Evolutionary conservation across 2,113 vertebrate genomes (phyloP), one percentile per base, ranked within the genome.

Genomic region (Felis chaus): DNA sequence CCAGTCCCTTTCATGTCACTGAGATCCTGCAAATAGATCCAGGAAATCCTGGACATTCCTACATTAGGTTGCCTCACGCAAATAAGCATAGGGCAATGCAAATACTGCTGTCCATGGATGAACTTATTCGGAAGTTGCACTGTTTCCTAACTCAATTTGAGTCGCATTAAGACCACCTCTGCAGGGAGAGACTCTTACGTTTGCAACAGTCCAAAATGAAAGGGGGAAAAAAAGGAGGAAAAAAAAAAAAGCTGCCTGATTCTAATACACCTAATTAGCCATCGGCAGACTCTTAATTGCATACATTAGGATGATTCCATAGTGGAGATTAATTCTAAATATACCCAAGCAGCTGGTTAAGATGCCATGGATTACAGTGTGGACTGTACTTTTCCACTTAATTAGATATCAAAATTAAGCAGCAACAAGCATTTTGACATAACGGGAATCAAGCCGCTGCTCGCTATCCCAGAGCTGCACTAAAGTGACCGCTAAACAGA

Each of bases 221-320:
- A 78, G 36, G 27, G 78, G 80, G 68, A 41, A 5, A 15, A 21
- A 33, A 39, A 2, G 3, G 0, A 13, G 15, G 2, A 7, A 3
- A 83, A 1, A 97, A 97, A 95, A 98, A 98, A 97, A 98, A 98
- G 99, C 98, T 99, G 99, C 98, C 99, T 99, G 99, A 99, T 99
- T 99, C 99, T 99, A 99, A 99, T 99, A 99, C 99, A 99, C 99
- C 99, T 99, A 99, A 99, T 99, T 99, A 99, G 99, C 99, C 99
- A 99, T 99, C 99, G 99, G 99, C 99, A 99, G 99, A 99, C 99
- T 99, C 99, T 99, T 99, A 99, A 99, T 99, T 99, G 99, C 99
- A 99, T 99, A 99, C 99, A 99, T 99, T 99, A 99, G 99, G 99
- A 99, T 99, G 99, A 99, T 99, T 99, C 99, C 99, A 99, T 99